Conservation (phyloP, 1,140 invertebrate genomes). For the Hycleus phaleratus region DNA sequence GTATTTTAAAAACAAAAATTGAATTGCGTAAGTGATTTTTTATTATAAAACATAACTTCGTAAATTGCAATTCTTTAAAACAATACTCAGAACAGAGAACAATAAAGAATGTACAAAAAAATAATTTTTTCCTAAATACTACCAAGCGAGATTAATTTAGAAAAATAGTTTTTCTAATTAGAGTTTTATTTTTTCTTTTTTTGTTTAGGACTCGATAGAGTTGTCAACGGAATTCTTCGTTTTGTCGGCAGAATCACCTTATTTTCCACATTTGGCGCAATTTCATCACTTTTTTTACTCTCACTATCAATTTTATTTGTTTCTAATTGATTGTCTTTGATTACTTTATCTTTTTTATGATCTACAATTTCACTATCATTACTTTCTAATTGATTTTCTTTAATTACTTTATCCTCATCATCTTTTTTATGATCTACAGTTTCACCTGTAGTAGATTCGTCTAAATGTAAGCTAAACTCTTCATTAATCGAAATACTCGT, state of each 20-base stretch:
- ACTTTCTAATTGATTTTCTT: too few relatives aligned
- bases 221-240: constrained; percentile 61
- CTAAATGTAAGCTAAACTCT: constrained; percentile 60
- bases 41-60: background rate
- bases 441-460: constrained; percentile 42
- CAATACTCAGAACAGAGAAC: background rate
- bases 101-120: background rate
- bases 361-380: too few relatives aligned
- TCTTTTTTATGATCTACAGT: background rate
- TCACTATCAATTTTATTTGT: constrained; percentile 24
- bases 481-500: constrained; percentile 46
- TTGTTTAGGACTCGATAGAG: constrained; percentile 65
- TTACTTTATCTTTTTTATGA: too few relatives aligned
- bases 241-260: constrained; percentile 5
- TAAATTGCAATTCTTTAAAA: background rate
- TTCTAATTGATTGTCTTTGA: too few relatives aligned
- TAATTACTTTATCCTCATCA: constrained; percentile 1
- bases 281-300: constrained; percentile 27
- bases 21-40: too few relatives aligned
- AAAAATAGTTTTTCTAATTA: too few relatives aligned
- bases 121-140: background rate
- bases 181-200: constrained; percentile 44
- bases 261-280: constrained; percentile 21
- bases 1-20: constrained; percentile 49
- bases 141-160: too few relatives aligned